phyloP scores from a whole-genome alignment of 1,140 invertebrate species.

The Glossosoma conforme region DNA sequence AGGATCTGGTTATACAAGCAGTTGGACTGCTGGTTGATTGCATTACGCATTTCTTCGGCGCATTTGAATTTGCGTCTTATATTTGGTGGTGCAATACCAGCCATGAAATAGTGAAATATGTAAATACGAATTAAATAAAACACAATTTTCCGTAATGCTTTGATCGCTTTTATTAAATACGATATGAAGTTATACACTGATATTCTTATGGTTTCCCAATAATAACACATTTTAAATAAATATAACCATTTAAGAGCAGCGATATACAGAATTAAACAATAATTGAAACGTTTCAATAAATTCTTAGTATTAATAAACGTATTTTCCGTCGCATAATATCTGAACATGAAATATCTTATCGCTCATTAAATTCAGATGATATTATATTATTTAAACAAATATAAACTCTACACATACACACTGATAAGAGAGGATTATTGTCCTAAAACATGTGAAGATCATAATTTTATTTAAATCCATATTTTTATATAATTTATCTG shows the following conservation, averaged over 20 bases:
- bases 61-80: too few relatives aligned
- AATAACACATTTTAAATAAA: background rate
- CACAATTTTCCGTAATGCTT: background rate
- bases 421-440: background rate
- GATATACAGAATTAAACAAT: too few relatives aligned
- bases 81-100: too few relatives aligned
- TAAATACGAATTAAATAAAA: slow-evolving; percentile 4
- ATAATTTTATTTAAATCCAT: background rate
- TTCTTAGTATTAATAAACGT: slow-evolving; percentile 6
- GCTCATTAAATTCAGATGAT: background rate
- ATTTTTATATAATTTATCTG: background rate
- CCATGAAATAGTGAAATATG: too few relatives aligned
- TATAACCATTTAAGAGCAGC: too few relatives aligned
- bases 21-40: too few relatives aligned
- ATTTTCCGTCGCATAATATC: background rate
- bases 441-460: too few relatives aligned
- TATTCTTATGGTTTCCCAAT: slow-evolving; percentile 7
- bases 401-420: background rate
- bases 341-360: background rate
- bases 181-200: slow-evolving; percentile 23
- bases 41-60: too few relatives aligned
- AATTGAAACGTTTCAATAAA: slow-evolving; percentile 4
- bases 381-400: background rate
- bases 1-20: too few relatives aligned
- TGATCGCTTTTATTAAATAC: slow-evolving; percentile 18